A percentile compares a stretch with the other conserved stretches of the same genome.
These are phyloP conservation scores for Zaprionus nigranus DNA, from an alignment of 1,140 invertebrate species.

Conservation along the genomic window DNA sequence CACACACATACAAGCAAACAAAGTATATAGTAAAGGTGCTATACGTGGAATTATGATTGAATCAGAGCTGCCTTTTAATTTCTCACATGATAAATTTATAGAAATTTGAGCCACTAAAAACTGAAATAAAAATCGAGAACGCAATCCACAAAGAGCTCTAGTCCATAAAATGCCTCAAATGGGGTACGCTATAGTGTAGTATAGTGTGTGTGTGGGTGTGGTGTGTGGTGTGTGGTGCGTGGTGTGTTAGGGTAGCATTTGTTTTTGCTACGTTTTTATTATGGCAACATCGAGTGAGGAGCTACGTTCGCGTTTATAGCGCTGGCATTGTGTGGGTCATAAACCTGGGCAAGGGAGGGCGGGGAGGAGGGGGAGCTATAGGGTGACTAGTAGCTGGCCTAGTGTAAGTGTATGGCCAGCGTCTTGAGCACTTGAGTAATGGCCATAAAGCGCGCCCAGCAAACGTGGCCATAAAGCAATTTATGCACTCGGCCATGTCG, in stretches of 20 bases:
- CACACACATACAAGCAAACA: slow-evolving; percentile 6
- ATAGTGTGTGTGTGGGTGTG: neutral
- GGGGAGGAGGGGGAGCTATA: slow-evolving; percentile 10
- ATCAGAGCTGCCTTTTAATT: slow-evolving; percentile 69
- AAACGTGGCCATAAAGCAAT: slow-evolving; percentile 74
- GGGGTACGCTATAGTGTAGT: neutral
- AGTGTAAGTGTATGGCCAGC: slow-evolving; percentile 19
- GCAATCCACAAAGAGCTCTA: slow-evolving; percentile 54
- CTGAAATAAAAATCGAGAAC: slow-evolving; percentile 58
- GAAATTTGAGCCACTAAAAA: slow-evolving; percentile 63
- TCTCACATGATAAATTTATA: slow-evolving; percentile 75
- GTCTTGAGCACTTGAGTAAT: slow-evolving; percentile 76
- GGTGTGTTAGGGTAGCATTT: slow-evolving; percentile 35
- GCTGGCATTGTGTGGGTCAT: slow-evolving; percentile 72
- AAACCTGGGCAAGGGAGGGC: slow-evolving; percentile 55
- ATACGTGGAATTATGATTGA: slow-evolving; percentile 68
- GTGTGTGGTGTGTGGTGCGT: slow-evolving; percentile 13
- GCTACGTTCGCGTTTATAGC: slow-evolving; percentile 66
- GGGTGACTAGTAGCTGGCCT: slow-evolving; percentile 12
- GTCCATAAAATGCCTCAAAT: slow-evolving; percentile 53
- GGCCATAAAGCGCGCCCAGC: slow-evolving; percentile 74
- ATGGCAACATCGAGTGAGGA: slow-evolving; percentile 71
- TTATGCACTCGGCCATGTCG: slow-evolving; percentile 69
- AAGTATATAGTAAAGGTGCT: neutral
- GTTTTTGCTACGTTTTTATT: slow-evolving; percentile 76